Conservation (phyloP, 2,113 vertebrate species). For the Lethenteron reissneri region DNA sequence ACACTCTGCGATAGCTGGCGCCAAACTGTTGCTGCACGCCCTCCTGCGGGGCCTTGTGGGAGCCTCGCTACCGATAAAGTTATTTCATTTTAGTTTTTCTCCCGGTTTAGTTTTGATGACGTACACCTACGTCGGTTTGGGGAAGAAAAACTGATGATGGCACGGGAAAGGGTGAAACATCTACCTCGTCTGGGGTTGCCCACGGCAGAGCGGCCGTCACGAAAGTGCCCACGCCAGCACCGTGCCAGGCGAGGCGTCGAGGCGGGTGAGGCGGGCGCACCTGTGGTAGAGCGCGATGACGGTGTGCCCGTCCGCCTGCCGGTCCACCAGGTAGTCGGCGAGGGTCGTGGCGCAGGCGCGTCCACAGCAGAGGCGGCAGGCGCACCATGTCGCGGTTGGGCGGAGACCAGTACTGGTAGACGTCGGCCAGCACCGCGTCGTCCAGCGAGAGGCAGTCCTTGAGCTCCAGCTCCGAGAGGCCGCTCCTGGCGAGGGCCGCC, state of each 20-base stretch:
- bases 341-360: constrained; percentile 28
- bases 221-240: not conserved
- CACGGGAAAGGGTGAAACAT: no score
- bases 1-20: no score
- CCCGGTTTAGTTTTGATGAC: no score
- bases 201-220: no score
- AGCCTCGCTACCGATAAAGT: no score
- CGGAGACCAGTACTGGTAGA: constrained; percentile 29
- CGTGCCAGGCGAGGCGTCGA: not conserved
- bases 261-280: constrained; percentile 16
- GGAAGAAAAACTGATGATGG: no score
- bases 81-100: no score
- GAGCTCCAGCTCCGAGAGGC: constrained; percentile 39
- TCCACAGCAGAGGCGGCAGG: constrained; percentile 38
- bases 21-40: no score
- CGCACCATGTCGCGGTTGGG: constrained; percentile 26
- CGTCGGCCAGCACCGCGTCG: constrained; percentile 33
- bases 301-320: constrained; percentile 19
- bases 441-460: constrained; percentile 46
- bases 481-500: constrained; percentile 21
- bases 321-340: constrained; percentile 22
- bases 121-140: no score
- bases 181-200: no score
- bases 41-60: no score
- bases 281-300: constrained; percentile 25